A percentile compares a stretch with the other conserved stretches of the same genome.
These are phyloP conservation scores for Plagodis dolabraria DNA, from an alignment of 2,888 invertebrate genomes.

Conservation along the genomic window DNA sequence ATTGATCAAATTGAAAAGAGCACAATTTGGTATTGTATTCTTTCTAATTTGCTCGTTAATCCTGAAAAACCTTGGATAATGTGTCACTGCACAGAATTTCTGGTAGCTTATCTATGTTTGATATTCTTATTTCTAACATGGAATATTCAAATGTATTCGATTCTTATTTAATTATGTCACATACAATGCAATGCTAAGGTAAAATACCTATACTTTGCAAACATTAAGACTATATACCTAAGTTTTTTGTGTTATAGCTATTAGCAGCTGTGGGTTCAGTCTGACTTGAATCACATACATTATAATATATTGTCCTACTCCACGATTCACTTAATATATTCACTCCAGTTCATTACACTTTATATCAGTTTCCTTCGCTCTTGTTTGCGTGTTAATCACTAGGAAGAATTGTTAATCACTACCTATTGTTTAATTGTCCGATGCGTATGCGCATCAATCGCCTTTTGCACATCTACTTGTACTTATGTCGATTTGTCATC, in stretches of 20 bases:
- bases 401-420: constrained; percentile 22
- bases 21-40: constrained; percentile 42
- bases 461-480: constrained; percentile 24
- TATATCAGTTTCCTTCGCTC: constrained; percentile 25
- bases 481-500: constrained; percentile 52
- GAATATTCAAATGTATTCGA: no score
- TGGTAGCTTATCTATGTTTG: no score
- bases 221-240: no score
- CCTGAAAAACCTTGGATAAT: no score
- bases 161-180: no score
- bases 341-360: constrained; percentile 26
- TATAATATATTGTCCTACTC: not conserved
- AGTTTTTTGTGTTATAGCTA: no score
- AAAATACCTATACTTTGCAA: no score
- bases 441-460: constrained; percentile 16
- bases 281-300: not conserved
- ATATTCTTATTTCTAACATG: no score
- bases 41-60: constrained; percentile 61
- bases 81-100: no score
- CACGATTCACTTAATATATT: constrained; percentile 20
- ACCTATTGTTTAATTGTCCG: constrained; percentile 9
- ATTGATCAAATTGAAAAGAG: constrained; percentile 68
- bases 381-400: constrained; percentile 33
- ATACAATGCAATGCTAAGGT: no score
- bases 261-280: no score